Base-by-base conservation (phyloP, 2,888 invertebrate genomes). In the Temnothorax ravouxi region DNA sequence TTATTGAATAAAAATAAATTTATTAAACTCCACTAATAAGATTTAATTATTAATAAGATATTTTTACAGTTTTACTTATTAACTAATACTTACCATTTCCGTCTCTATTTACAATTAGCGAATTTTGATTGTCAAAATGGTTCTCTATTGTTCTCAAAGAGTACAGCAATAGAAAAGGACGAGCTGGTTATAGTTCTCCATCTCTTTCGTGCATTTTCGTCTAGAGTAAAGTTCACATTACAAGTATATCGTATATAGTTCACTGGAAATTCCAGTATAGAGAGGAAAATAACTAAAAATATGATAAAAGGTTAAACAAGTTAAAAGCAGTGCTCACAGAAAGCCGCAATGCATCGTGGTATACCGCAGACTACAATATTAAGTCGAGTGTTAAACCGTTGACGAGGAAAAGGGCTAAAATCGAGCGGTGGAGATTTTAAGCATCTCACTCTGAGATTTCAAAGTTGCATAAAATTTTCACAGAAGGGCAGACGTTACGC, bases 401-500 rank as follows among this genome's bases (percentile, higher is more conserved):
- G 25, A 41, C 52, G 18, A 59, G 18, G 29, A 21, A 21, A 38
- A 38, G 44, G 18, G 34, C 4, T 52, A 76, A 64, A 75, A 75
- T 11, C 59, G n/a, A 29, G 56, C 69, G 56, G 21, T 69, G 71
- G 15, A 50, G 8, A 25, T 25, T 25, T 25, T 25, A 25, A 25
- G 25, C 25, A 25, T 25, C 25, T 56, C 21, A 72, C 50, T 29
- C 29, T n/a, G 76, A 18, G 44, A 47, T 62, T 62, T 56, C 25
- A 62, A 79, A 80, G 64, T 61, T 61, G 59, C 41, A 81, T 84
- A 75, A 84, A 88, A 88, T 88, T 76, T 64, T 75, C 44, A 69
- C 59, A 82, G 72, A 74, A 54, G 34, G 18, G 15, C 56, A 4
- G 18, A 59, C 9, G 15, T 54, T 41, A 64, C 25, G 25, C 66